Percentiles rank a stretch among this genome's conserved stretches.
Conservation (phyloP, 2,888 invertebrate genomes). For the Apodemia duryi region DNA sequence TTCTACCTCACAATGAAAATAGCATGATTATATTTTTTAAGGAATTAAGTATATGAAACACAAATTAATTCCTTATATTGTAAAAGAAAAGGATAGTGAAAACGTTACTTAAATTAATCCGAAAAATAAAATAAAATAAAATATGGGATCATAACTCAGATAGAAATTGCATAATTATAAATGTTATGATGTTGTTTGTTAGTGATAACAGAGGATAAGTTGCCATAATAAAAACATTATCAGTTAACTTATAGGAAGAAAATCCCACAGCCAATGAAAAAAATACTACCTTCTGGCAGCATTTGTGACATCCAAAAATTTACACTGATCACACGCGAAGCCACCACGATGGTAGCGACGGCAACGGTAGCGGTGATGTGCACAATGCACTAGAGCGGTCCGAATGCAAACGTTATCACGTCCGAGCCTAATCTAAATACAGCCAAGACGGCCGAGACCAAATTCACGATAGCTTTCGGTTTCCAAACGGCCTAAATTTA, state of each 20-base stretch:
- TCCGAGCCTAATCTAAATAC: conserved; percentile 71
- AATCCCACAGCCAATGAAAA: conserved; percentile 32
- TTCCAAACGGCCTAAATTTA: conserved; percentile 78
- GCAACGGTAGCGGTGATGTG: conserved; percentile 14
- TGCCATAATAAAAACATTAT: conserved; percentile 2
- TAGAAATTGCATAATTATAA: neutral
- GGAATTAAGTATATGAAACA: neutral
- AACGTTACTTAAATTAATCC: neutral
- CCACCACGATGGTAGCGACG: conserved; percentile 26
- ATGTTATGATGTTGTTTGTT: neutral
- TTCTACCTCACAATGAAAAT: neutral
- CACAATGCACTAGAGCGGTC: conserved; percentile 11
- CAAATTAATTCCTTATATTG: neutral
- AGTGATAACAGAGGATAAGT: neutral
- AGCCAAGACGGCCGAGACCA: conserved; percentile 72
- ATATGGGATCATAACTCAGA: neutral
- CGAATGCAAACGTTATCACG: conserved; percentile 34
- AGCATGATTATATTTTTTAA: neutral
- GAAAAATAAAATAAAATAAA: neutral
- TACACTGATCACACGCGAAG: conserved; percentile 21
- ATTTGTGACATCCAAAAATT: conserved; percentile 61
- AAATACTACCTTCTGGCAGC: conserved; percentile 73
- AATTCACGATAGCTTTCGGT: conserved; percentile 69
- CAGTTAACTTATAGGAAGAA: conserved; percentile 7
- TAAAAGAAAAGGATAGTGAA: neutral